Conservation (phyloP, 1,140 invertebrate species). For the Lanistes nyassanus region DNA sequence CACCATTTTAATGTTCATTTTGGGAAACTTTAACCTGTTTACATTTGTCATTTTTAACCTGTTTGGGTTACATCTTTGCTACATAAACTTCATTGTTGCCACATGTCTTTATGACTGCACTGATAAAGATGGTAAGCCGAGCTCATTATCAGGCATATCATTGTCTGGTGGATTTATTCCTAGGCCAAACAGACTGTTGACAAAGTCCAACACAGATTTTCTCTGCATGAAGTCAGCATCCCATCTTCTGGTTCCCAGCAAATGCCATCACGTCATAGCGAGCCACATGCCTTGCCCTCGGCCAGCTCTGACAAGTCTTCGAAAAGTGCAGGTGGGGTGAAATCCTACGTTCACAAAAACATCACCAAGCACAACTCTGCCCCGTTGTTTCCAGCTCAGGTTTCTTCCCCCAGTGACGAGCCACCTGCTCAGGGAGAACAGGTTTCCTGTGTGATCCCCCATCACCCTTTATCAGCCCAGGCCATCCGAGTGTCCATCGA, state of each 20-base stretch:
- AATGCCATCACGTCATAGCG: too few relatives aligned
- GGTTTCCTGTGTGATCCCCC: slow-evolving; percentile 38
- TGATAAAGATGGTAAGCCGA: too few relatives aligned
- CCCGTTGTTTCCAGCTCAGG: slow-evolving; percentile 15
- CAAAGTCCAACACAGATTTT: slow-evolving; percentile 49
- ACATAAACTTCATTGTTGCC: too few relatives aligned
- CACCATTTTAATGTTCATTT: too few relatives aligned
- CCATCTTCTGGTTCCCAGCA: too few relatives aligned
- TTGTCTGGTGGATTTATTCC: slow-evolving; percentile 20
- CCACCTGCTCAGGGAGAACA: slow-evolving; percentile 23
- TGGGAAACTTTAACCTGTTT: too few relatives aligned
- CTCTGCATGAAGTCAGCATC: slow-evolving; percentile 31
- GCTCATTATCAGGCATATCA: neutral
- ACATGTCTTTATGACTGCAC: too few relatives aligned
- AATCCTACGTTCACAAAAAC: slow-evolving; percentile 38
- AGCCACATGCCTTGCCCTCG: too few relatives aligned
- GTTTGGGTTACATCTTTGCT: too few relatives aligned
- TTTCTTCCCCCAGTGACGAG: slow-evolving; percentile 9
- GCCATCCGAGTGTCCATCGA: slow-evolving; percentile 50
- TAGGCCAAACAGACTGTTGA: slow-evolving; percentile 60
- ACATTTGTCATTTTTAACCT: too few relatives aligned
- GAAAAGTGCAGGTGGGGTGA: neutral
- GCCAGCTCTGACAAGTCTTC: too few relatives aligned
- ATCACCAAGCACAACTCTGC: slow-evolving; percentile 25
- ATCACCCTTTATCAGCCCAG: slow-evolving; percentile 37